Evolutionary conservation across 1,140 invertebrate genomes (phyloP), one percentile per base, ranked within the genome.

Genomic region (Temnothorax curvispinosus): DNA sequence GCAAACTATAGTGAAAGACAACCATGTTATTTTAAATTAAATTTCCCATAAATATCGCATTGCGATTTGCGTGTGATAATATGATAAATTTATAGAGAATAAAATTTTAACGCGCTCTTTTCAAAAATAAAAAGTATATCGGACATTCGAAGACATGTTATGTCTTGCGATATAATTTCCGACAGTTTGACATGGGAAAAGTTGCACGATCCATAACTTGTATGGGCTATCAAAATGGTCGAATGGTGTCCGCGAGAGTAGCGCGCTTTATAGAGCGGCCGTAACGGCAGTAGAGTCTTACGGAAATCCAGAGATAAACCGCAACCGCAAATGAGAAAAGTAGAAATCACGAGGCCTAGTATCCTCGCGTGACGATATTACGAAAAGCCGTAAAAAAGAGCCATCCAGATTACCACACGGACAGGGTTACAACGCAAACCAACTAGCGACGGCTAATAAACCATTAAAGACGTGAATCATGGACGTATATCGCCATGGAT

Each of bases 391-490:
- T 88, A 88, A 90, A 87, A 87, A 84, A 88, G 5, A 27, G 13
- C 32, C n/a, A 52, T 84, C n/a, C 35, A 74, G 67, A 90, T 86
- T 88, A 78, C 58, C 64, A 56, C 64, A 56, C 13, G 69, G 27
- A 71, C 13, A 76, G 21, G 65, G 72, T 88, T 90, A 91, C 52
- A 85, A 87, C 54, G 18, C 54, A 35, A 41, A 76, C 75, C 72
- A 74, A 35, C 72, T 80, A 58, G 47, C 47, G 38, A 85, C 56
- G 69, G 71, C 76, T 88, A 82, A 88, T 90, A 90, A 88, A 86
- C 44, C 18, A 72, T 90, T 86, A 90, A 90, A 88, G 52, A 71
- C 52, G 50, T 52, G 38, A 32, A 52, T 27, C 27, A 27, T 44
- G 32, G 13, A 86, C 47, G 60, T 58, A 62, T 77, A 77, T 15